Evolutionary conservation across 2,888 invertebrate species (phyloP), one percentile per base, ranked within the genome.

Genomic region (Escarpia spicata): DNA sequence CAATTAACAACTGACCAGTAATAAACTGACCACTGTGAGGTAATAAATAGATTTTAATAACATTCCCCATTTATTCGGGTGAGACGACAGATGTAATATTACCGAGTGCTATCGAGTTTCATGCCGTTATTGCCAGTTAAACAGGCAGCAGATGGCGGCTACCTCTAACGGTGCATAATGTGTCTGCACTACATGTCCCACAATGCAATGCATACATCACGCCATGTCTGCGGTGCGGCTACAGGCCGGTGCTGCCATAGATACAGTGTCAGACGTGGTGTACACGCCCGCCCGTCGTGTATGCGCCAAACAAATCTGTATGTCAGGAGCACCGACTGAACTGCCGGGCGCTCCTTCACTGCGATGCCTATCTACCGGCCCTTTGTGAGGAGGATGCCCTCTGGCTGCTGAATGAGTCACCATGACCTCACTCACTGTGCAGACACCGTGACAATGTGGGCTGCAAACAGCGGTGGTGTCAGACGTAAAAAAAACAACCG

Each of bases 361-460:
- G n/a, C 19, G 19, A 6, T 6, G 19, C 26, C 26, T 75, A 19
- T 75, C 75, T 75, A 75, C 26, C 19, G 26, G n/a, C 26, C 75
- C 75, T 75, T 75, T 75, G 75, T 75, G 26, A 75, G 75, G n/a
- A 26, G 75, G n/a, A 6, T 19, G 75, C 26, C 75, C 75, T 75
- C 75, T 75, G 75, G 75, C 75, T 15, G 19, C n/a, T 37, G 37
- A 37, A 75, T 75, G 75, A 75, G 75, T 75, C 75, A 75, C 75
- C 26, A 26, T 26, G 19, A 6, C 52, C 75, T 75, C 26, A 19
- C 26, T 26, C 75, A 19, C 19, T 75, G 75, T 15, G 75, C 75
- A 75, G 26, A 75, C 75, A 75, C 75, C 75, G 75, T 75, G 75
- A 75, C 75, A 75, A 75, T 75, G 26, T 75, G 75, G n/a, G 75